A percentile compares a stretch with the other conserved stretches of the same genome.
Evolutionary conservation across 1,140 invertebrate genomes (phyloP).

Genomic region (Samia ricini): DNA sequence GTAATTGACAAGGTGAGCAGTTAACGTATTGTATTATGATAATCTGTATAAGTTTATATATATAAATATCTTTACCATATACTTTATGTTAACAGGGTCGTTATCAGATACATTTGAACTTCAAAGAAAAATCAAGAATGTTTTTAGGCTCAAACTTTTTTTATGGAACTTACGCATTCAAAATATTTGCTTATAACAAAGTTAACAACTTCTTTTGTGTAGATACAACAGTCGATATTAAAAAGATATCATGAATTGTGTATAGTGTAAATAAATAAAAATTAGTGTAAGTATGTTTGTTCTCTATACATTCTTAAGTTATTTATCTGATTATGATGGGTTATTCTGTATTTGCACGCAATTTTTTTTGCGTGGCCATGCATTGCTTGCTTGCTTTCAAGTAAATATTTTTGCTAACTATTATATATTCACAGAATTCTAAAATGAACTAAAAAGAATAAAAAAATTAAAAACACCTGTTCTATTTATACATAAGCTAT

Average conservation of each 20-base stretch:
- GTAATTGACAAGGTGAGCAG: constrained; percentile 51
- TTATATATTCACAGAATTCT: too few species aligned
- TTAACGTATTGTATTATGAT: background rate
- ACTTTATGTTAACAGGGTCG: constrained; percentile 44
- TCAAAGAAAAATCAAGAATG: constrained; percentile 38
- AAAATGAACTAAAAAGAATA: too few species aligned
- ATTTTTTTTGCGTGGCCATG: too few species aligned
- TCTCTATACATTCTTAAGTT: too few species aligned
- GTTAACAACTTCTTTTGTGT: constrained; percentile 54
- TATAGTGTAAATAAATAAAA: too few species aligned
- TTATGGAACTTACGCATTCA: constrained; percentile 53
- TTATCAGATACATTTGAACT: constrained; percentile 51
- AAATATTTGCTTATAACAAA: constrained; percentile 44
- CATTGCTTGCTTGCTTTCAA: too few species aligned
- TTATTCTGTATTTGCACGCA: too few species aligned
- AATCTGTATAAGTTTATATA: constrained; percentile 22
- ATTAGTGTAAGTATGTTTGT: too few species aligned
- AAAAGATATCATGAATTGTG: constrained; percentile 18
- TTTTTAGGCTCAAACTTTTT: constrained; percentile 58
- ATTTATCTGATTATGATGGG: too few species aligned
- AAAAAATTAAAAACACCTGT: too few species aligned
- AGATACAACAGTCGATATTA: constrained; percentile 23
- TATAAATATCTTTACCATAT: background rate
- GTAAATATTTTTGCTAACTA: too few species aligned
- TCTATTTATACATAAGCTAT: too few species aligned